phyloP scores from a whole-genome alignment of 1,140 invertebrate species.

The Polypedilum pembai region DNA sequence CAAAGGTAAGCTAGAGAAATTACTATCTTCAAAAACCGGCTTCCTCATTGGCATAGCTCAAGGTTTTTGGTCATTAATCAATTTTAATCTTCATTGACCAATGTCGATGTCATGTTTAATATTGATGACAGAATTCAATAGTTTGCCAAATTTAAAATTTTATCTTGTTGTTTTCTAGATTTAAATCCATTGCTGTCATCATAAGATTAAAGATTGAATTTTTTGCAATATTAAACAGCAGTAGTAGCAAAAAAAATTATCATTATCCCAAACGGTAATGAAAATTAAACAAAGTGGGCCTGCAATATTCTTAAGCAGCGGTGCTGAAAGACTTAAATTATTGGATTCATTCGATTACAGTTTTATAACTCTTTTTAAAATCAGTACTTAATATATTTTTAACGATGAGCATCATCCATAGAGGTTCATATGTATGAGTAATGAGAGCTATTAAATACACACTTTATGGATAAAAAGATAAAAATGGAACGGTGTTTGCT shows the following conservation, averaged over 20 bases:
- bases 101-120: neutral
- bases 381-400: neutral
- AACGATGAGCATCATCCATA: neutral
- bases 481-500: too few species aligned
- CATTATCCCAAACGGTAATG: neutral
- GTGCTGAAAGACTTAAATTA: neutral
- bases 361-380: constrained; percentile 14
- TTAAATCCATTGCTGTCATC: neutral
- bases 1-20: neutral
- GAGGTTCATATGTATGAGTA: neutral
- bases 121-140: neutral
- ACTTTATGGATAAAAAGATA: too few species aligned
- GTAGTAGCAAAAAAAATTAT: neutral
- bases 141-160: neutral
- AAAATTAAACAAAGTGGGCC: neutral
- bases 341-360: neutral
- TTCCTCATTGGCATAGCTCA: neutral
- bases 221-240: neutral
- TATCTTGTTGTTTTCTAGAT: neutral
- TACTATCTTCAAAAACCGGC: neutral
- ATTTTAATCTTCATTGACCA: neutral
- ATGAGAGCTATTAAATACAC: neutral
- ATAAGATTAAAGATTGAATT: too few species aligned
- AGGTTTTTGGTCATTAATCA: constrained; percentile 9
- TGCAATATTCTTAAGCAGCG: neutral